Percentiles rank a stretch among this genome's conserved stretches.
phyloP scores from a whole-genome alignment of 1,140 invertebrate species.

The Cyrtorhinus lividipennis region DNA sequence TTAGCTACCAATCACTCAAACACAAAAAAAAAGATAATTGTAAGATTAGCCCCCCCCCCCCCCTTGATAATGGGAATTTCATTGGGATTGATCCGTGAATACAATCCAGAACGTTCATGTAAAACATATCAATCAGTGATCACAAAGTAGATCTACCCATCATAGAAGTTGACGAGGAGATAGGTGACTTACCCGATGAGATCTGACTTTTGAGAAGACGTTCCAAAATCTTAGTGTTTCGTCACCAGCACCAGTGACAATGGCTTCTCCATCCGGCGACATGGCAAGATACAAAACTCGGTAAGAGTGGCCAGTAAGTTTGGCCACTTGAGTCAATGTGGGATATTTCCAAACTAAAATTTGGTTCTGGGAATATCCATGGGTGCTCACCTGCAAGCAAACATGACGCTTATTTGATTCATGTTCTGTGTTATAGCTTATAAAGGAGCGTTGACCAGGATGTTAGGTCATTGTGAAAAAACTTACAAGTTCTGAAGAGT shows the following conservation, averaged over 20 bases:
- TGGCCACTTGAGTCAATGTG: slow-evolving; percentile 83
- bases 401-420: too few species aligned
- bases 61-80: too few species aligned
- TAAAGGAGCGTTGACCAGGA: too few species aligned
- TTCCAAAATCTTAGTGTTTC: slow-evolving; percentile 99
- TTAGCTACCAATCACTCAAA: too few species aligned
- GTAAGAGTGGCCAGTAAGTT: slow-evolving; percentile 95
- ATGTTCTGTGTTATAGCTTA: too few species aligned
- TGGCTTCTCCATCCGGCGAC: slow-evolving; percentile 97
- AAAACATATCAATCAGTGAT: too few species aligned
- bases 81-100: too few species aligned
- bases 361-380: slow-evolving; percentile 99
- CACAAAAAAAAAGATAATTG: too few species aligned
- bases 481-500: slow-evolving; percentile 86
- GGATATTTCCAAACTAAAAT: slow-evolving; percentile 99
- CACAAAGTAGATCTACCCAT: too few species aligned
- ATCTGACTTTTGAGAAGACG: slow-evolving; percentile 93
- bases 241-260: slow-evolving; percentile 97
- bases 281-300: slow-evolving; percentile 93
- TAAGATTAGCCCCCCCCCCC: too few species aligned
- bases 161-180: background rate
- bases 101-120: too few species aligned
- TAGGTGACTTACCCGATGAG: slow-evolving; percentile 50
- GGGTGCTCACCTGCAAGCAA: slow-evolving; percentile 72
- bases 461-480: too few species aligned